Conservation (phyloP, 2,888 invertebrate species). For the Parnassius smintheus region DNA sequence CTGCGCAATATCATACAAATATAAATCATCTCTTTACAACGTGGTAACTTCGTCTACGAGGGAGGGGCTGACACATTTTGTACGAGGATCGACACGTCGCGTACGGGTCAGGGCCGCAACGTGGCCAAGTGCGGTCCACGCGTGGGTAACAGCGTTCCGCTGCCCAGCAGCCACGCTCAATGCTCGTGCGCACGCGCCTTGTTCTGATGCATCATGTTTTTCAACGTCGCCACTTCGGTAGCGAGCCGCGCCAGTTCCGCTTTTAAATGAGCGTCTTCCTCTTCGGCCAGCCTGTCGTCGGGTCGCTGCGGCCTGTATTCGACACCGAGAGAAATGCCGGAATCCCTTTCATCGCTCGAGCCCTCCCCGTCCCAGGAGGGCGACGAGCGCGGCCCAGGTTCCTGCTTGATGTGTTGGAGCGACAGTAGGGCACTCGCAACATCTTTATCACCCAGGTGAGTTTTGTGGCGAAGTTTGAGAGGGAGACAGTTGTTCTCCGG, state of each 20-base stretch:
- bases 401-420: constrained; percentile 92
- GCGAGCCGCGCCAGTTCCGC: constrained; percentile 93
- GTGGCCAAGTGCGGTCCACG: constrained; percentile 43
- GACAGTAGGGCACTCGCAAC: constrained; percentile 91
- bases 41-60: constrained; percentile 74
- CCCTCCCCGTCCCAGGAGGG: constrained; percentile 94
- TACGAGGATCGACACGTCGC: constrained; percentile 51
- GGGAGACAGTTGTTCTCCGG: constrained; percentile 90
- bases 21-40: constrained; percentile 72
- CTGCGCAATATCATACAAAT: constrained; percentile 72
- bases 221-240: constrained; percentile 94
- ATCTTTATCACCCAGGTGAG: constrained; percentile 93
- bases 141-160: constrained; percentile 38
- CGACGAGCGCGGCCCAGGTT: constrained; percentile 89
- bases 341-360: constrained; percentile 94
- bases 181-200: constrained; percentile 73
- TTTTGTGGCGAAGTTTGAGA: constrained; percentile 94
- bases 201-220: constrained; percentile 88
- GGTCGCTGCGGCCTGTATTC: constrained; percentile 80
- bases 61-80: constrained; percentile 66
- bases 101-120: constrained; percentile 31
- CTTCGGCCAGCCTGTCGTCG: constrained; percentile 70
- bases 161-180: constrained; percentile 51
- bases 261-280: constrained; percentile 88
- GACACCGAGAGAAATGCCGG: constrained; percentile 91